A percentile compares a stretch with the other conserved stretches of the same genome.
phyloP scores from a whole-genome alignment of 2,113 vertebrate species.

The Origma solitaria region DNA sequence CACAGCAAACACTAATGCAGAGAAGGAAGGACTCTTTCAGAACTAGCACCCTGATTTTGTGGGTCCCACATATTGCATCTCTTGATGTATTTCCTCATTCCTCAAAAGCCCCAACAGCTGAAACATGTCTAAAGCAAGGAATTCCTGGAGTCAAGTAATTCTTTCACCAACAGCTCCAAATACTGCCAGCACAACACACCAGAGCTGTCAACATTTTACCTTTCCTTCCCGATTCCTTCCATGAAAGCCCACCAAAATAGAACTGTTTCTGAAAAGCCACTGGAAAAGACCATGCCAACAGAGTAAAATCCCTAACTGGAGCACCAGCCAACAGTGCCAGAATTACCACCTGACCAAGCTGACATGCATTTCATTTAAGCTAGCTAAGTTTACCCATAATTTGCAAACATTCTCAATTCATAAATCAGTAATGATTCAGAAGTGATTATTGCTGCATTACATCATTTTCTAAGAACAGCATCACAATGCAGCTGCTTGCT shows the following conservation, averaged over 20 bases:
- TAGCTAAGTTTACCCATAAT: neutral
- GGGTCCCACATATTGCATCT: neutral
- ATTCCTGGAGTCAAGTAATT: neutral
- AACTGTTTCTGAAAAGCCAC: neutral
- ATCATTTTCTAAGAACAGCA: slow-evolving; percentile 21
- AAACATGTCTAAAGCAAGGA: neutral
- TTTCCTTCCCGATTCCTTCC: neutral
- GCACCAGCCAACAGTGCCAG: neutral
- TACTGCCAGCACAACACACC: neutral
- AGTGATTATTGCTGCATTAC: slow-evolving; percentile 23
- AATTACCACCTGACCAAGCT: neutral
- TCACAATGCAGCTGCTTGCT: slow-evolving; percentile 39
- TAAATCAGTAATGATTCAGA: slow-evolving; percentile 34
- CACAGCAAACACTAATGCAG: neutral
- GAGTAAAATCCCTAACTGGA: neutral
- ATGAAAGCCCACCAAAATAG: neutral
- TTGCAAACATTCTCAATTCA: slow-evolving; percentile 34
- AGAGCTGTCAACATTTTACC: neutral
- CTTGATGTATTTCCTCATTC: neutral
- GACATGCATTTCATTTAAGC: neutral
- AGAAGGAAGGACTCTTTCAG: neutral
- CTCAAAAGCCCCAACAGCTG: neutral
- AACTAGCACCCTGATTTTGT: neutral
- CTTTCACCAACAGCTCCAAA: neutral
- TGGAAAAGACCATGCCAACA: neutral